Percentiles rank a stretch among this genome's conserved stretches.
phyloP scores from a whole-genome alignment of 2,888 invertebrate genomes.

The Drosophila birchii region DNA sequence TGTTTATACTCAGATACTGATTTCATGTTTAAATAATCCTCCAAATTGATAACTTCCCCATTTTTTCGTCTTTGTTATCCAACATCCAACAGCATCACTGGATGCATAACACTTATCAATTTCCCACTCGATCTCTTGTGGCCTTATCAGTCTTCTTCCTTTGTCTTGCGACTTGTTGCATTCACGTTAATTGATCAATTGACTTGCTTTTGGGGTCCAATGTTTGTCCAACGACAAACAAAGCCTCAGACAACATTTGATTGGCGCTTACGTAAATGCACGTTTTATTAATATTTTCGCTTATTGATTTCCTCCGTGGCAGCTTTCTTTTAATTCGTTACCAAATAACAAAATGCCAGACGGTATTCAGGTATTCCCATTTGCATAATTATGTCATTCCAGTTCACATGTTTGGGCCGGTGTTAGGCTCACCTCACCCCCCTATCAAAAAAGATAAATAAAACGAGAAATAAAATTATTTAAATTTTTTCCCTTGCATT shows the following conservation, averaged over 20 bases:
- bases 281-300: conserved; percentile 56
- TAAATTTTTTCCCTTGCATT: conserved; percentile 44
- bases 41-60: not conserved
- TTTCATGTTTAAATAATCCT: not conserved
- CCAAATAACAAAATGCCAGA: conserved; percentile 26
- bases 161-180: conserved; percentile 46
- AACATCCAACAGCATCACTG: conserved; percentile 8
- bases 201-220: conserved; percentile 43
- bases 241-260: conserved; percentile 54
- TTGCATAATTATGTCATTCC: conserved; percentile 70
- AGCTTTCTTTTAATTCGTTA: conserved; percentile 63
- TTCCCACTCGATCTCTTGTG: not conserved
- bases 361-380: conserved; percentile 45
- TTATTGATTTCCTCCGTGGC: conserved; percentile 45
- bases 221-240: conserved; percentile 37
- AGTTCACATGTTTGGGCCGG: conserved; percentile 30
- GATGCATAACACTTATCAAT: conserved; percentile 5
- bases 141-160: conserved; percentile 15
- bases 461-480: conserved; percentile 36
- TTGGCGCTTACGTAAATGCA: conserved; percentile 71
- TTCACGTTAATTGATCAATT: conserved; percentile 70
- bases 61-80: not conserved
- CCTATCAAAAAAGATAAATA: conserved; percentile 16
- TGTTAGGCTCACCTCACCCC: conserved; percentile 1
- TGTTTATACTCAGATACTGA: not conserved